A percentile compares a stretch with the other conserved stretches of the same genome.
phyloP scores from a whole-genome alignment of 2,888 invertebrate species.

The Belgica antarctica region DNA sequence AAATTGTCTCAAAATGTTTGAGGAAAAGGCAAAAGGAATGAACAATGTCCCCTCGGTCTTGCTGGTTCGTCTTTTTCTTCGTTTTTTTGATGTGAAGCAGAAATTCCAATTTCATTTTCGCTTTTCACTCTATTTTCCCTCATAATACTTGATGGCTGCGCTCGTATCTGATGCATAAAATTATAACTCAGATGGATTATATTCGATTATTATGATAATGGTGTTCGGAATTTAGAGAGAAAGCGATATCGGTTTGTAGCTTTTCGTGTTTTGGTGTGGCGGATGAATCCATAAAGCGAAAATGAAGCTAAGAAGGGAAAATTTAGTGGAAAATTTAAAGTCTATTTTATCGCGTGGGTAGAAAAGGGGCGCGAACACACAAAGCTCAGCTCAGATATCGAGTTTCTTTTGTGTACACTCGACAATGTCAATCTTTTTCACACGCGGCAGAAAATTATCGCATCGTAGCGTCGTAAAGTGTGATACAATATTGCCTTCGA shows the following conservation, averaged over 20 bases:
- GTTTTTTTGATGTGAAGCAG: not conserved
- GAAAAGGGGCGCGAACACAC: not conserved
- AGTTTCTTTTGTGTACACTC: not conserved
- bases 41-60: not conserved
- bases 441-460: constrained; percentile 25
- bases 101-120: constrained; percentile 29
- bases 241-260: not conserved
- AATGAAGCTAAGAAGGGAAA: not conserved
- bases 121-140: constrained; percentile 39
- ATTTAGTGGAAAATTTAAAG: constrained; percentile 4
- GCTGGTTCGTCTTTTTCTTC: too few relatives aligned
- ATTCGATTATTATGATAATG: constrained; percentile 41
- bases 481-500: constrained; percentile 38
- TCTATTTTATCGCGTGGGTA: too few relatives aligned
- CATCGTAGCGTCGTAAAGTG: constrained; percentile 19
- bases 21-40: not conserved
- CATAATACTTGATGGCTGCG: constrained; percentile 28
- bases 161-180: constrained; percentile 40
- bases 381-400: not conserved
- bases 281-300: not conserved
- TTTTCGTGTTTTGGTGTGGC: not conserved
- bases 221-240: not conserved
- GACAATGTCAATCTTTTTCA: constrained; percentile 38
- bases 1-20: constrained; percentile 15
- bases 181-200: constrained; percentile 42